Evolutionary conservation across 92 coral and sea anemone genomes (phyloP), one percentile per base, ranked within the genome.

Genomic region (Porites divaricata): DNA sequence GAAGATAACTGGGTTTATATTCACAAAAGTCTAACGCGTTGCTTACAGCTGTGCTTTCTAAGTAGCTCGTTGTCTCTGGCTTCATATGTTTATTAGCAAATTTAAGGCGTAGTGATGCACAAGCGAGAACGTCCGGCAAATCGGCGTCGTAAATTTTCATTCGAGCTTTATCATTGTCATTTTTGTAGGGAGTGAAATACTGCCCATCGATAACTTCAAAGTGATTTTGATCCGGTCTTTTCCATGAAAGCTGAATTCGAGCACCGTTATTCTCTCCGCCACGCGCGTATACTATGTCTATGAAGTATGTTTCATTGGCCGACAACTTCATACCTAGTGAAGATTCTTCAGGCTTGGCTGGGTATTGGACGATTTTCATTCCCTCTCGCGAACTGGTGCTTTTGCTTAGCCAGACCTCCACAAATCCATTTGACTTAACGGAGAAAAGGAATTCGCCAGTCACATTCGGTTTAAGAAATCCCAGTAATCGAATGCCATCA

Each of bases 321-420:
- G 28, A 22, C 9, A 81, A 71, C 7, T 54, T 51, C 70, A 87
- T 52, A 17, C n/a, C 13, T 9, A 35, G 19, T 6, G 57, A 26
- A 20, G 24, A 28, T 2, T 45, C n/a, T 9, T 73, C 35, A 11
- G 79, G 56, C 24, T 71, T 41, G 16, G 57, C 64, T 35, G 45
- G 45, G 4, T 35, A 35, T 1, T 72, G 66, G 26, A 78, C 90
- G 13, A 86, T 64, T 16, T 35, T 70, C 28, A 17, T 45, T 2
- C 82, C 75, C 1, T 67, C 61, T 56, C 21, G 67, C 90, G 87
- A 87, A 24, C 75, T 72, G 8, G 50, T 77, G 49, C 50, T 69
- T 23, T 45, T 23, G 52, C 90, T 81, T 8, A 87, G 90, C 90
- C 90, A 81, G 19, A 87, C 78, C 19, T 87, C 90, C 1, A 87